phyloP scores from a whole-genome alignment of 2,888 invertebrate species.

The Tuta absoluta region DNA sequence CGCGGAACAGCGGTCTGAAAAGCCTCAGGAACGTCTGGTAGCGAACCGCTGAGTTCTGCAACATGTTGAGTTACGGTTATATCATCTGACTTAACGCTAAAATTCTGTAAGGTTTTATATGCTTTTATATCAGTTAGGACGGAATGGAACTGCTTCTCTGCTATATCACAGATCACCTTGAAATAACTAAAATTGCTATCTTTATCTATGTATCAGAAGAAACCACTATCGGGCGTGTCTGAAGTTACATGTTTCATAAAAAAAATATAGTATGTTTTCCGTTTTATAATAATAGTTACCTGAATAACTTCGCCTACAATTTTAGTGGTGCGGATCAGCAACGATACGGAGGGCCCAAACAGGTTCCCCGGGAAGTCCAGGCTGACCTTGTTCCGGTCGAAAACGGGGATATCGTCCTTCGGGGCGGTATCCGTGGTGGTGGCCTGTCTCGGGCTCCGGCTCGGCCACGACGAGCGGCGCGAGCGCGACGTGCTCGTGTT shows the following conservation, averaged over 20 bases:
- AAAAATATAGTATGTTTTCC: no score
- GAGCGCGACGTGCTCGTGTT: conserved; percentile 23
- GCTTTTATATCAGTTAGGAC: no score
- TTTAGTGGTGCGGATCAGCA: conserved; percentile 84
- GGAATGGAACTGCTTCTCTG: no score
- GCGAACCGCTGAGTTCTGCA: conserved; percentile 89
- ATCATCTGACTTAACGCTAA: no score
- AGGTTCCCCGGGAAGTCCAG: conserved; percentile 84
- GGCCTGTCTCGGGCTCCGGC: conserved; percentile 32
- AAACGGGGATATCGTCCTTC: conserved; percentile 81
- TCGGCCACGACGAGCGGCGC: conserved; percentile 35
- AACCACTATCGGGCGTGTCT: no score
- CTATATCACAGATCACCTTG: no score
- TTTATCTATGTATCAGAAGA: no score
- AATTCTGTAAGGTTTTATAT: no score
- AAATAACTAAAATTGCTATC: no score
- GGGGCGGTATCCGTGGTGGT: conserved; percentile 57
- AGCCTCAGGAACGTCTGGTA: conserved; percentile 86
- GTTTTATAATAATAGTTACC: conserved; percentile 72
- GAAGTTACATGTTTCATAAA: no score
- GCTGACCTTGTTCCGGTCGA: conserved; percentile 84
- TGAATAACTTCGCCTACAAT: conserved; percentile 84
- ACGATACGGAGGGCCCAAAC: conserved; percentile 85
- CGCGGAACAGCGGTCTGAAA: conserved; percentile 87
- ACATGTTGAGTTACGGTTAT: conserved; percentile 38